These are phyloP conservation scores for Myotis yumanensis DNA, from an alignment of 2,113 vertebrate species.

Conservation along the genomic window DNA sequence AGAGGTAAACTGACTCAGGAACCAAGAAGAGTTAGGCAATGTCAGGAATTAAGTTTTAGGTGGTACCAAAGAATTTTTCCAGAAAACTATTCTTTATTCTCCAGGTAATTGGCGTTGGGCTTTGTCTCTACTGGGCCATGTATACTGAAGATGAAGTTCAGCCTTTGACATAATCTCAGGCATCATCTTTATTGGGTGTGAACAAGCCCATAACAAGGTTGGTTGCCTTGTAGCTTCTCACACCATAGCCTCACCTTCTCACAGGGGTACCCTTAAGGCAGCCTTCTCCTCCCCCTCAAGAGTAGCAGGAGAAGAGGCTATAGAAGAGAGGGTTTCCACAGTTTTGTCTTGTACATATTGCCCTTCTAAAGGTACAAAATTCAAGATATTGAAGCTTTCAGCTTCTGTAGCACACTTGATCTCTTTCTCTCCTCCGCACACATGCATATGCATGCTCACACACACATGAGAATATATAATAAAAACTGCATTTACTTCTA, in stretches of 20 bases:
- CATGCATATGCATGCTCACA: neutral
- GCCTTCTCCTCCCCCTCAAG: neutral
- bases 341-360: neutral
- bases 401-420: neutral
- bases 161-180: neutral
- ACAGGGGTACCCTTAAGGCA: neutral
- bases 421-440: neutral
- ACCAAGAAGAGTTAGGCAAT: neutral
- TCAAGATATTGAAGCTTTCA: neutral
- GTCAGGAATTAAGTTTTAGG: neutral
- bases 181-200: neutral
- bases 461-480: neutral
- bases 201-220: neutral
- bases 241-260: neutral
- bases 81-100: neutral
- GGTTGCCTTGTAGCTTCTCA: neutral
- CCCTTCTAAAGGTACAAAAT: neutral
- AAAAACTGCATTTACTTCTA: neutral
- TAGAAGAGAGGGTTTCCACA: neutral
- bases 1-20: slow-evolving; percentile 7
- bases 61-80: neutral
- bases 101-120: neutral
- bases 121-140: neutral
- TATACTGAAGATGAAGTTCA: neutral
- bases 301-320: neutral